Evolutionary conservation across 2,797 vertebrate genomes (phyloP), one percentile per base, ranked within the genome.

Genomic region (Erpetoichthys calabaricus): DNA sequence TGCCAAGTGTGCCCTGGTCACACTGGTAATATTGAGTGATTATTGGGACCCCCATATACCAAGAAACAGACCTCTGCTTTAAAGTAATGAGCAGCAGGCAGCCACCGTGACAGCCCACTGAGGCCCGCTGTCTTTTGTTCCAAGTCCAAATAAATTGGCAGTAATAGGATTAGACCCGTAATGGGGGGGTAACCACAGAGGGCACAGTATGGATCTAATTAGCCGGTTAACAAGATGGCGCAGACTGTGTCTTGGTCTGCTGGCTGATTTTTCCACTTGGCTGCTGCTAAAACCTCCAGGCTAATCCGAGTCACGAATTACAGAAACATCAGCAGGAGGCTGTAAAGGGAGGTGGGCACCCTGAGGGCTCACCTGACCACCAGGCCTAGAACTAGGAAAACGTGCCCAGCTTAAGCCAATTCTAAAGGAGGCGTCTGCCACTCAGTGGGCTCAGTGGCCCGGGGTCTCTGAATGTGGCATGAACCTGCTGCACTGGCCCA

Each of bases 371-470:
- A 25, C 25, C 25, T 25, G 25, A 25, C 25, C 25, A 25, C 25
- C 25, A 25, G 25, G 25, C 25, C 25, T 25, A 25, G 25, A 25
- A 25, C 25, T 25, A 25, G 25, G 25, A 25, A 25, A 25, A 25
- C 25, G 25, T 25, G 25, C 25, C 25, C 25, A 25, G 25, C 25
- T 25, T 25, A 25, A 25, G 2, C 25, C 25, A 25, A 25, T 25
- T 25, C 25, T 25, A 25, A 25, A 25, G 25, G 57, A 61, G 59
- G 63, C 63, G 58, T 53, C 57, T 61, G 59, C 61, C 63, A 64
- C 61, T 51, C 59, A 49, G 61, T 56, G 56, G 59, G 53, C 59
- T 47, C 59, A 64, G 63, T 61, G 63, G 61, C 59, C 61, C 59
- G 44, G 63, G 57, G 56, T 64, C 25, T 25, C 25, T 25, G 25